These are phyloP conservation scores for Rhagologus leucostigma DNA, from an alignment of 2,113 vertebrate genomes.

Conservation along the genomic window DNA sequence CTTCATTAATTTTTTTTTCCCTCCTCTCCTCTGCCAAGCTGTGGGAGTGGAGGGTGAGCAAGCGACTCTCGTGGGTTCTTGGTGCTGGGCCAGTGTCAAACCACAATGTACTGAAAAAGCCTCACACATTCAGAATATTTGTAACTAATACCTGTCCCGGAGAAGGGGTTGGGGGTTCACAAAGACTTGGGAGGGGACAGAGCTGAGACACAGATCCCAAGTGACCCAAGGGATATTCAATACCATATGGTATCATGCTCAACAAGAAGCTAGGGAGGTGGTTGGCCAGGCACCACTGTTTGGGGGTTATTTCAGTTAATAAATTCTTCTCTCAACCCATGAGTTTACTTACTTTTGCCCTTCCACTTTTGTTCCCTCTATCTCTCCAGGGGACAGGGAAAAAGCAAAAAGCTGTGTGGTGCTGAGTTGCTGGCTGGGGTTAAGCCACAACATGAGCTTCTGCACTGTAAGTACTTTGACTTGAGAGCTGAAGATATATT, in stretches of 20 bases:
- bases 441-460: background rate
- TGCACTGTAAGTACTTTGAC: background rate
- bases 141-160: background rate
- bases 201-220: background rate
- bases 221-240: background rate
- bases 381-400: fast-evolving
- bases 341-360: background rate
- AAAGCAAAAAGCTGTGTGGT: background rate
- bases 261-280: background rate
- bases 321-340: background rate
- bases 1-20: background rate
- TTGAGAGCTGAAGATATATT: conserved; percentile 45
- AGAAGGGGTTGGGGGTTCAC: background rate
- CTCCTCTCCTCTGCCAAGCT: background rate
- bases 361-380: background rate
- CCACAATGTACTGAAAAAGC: background rate
- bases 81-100: background rate
- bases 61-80: background rate
- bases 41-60: background rate
- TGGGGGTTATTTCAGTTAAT: background rate
- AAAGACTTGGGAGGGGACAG: background rate
- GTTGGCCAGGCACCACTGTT: background rate
- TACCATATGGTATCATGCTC: background rate
- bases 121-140: background rate
- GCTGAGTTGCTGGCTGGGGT: background rate